Evolutionary conservation across 2,888 invertebrate genomes (phyloP), one percentile per base, ranked within the genome.

Genomic region (Campoletis raptor): DNA sequence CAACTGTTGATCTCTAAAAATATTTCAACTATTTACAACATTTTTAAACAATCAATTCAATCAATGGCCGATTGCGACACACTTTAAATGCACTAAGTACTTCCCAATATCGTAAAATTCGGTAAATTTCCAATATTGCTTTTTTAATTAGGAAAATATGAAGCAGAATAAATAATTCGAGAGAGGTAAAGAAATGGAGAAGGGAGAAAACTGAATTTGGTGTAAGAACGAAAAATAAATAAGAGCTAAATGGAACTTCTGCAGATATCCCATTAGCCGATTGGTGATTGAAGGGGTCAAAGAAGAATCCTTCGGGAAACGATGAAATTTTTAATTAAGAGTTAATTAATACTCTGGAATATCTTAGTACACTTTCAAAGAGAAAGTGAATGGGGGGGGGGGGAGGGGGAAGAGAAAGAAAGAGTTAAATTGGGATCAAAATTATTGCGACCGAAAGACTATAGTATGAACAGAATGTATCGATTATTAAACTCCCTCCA

Each of bases 321-420:
- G 81, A 84, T 83, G 78, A 81, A 81, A 83, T 83, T 86, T 86
- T 86, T 86, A 81, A 86, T 86, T 86, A 86, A 86, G 78, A 81
- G 83, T 83, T 86, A 78, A 86, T 86, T 86, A 81, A 73, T 69
- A 42, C 78, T 83, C 67, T 73, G 57, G 42, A 80, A 74, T 74
- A 73, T 83, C 81, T 73, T 69, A 57, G 12, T 69, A 57, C 57
- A 37, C 72, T 77, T 36, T 42, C 24, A 37, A 52, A 76, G 48
- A 76, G 48, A 52, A 12, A 40, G 48, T 48, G 61, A 70, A 21
- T n/a, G 64, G 61, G 40, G 48, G 42, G 61, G 66, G 69, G 42
- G 67, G n/a, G 24, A 7, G 61, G 10, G 12, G 30, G 10, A 12
- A 24, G 30, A 48, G 24, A 37, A n/a, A 9, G 45, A 45, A 36